Base-by-base conservation (phyloP, 2,797 vertebrate species). In the Prionace glauca region DNA sequence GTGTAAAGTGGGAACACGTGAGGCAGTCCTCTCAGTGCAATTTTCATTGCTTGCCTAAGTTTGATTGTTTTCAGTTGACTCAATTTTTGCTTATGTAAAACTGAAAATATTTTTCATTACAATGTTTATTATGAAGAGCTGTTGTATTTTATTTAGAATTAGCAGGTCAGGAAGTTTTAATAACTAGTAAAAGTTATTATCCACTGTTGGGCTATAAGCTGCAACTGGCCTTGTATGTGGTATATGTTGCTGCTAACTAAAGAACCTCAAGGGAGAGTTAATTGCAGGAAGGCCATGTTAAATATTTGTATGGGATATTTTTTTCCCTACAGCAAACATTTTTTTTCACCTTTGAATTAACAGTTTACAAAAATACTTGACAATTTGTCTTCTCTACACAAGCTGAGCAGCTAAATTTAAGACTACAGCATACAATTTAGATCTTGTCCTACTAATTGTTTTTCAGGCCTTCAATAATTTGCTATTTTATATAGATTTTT, bases 261-360 rank as follows among this genome's bases (percentile, higher is more conserved):
- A 98, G 99, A 99, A 98, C 98, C 99, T 99, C 99, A 97, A 97
- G 99, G 98, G 99, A 98, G 98, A 98, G 98, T 98, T 99, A 99
- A 99, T 99, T 99, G 99, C 99, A 99, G 99, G 99, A 99, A 99
- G 98, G 98, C 98, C 98, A 98, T 99, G 99, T 98, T 98, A 99
- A 99, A 99, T 99, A 99, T 99, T 99, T 98, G 98, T 96, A 97
- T 98, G 98, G 98, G 92, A 26, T 56, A 18, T 97, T 98, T 98
- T 99, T 99, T 99, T 98, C 99, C 99, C 98, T 98, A 97, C 98
- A 98, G 99, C 98, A 98, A 98, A 98, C 98, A 97, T 97, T 98
- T 97, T 67, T 91, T 99, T 98, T 99, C 97, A 98, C 95, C 97
- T 98, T 96, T 97, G 96, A 67, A 97, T 98, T 97, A 98, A 97